Conservation (phyloP, 2,113 vertebrate genomes). For the Alouatta palliata region DNA sequence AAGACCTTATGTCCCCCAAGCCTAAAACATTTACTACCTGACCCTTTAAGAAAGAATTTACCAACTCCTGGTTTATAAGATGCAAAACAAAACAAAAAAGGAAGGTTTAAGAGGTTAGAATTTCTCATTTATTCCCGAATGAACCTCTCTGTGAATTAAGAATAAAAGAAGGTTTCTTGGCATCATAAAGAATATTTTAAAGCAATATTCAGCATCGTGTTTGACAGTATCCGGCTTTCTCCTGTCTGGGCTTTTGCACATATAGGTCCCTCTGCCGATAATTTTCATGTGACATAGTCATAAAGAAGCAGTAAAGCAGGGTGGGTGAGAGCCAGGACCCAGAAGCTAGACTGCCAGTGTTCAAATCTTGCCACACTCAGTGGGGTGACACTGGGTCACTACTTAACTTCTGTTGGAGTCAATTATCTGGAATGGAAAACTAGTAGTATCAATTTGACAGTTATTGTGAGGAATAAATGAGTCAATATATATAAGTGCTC, state of each 20-base stretch:
- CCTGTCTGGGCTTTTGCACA: not conserved
- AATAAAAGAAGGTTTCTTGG: conserved; percentile 10
- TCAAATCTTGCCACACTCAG: not conserved
- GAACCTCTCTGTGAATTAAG: not conserved
- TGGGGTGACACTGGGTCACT: not conserved
- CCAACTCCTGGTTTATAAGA: not conserved
- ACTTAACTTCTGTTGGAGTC: not conserved
- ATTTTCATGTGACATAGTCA: not conserved
- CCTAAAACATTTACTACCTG: not conserved
- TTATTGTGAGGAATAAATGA: not conserved
- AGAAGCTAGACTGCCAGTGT: not conserved
- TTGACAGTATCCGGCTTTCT: not conserved
- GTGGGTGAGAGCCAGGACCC: not conserved
- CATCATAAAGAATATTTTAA: conserved; percentile 19
- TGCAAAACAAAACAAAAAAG: not conserved
- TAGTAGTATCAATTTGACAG: not conserved
- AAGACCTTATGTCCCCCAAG: not conserved
- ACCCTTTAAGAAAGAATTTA: not conserved
- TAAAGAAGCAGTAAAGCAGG: not conserved
- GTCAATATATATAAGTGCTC: not conserved
- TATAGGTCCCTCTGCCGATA: not conserved
- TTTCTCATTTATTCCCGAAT: not conserved
- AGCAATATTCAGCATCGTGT: not conserved
- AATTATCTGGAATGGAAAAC: conserved; percentile 7
- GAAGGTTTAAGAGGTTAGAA: not conserved